Base-by-base conservation (phyloP, 2,797 vertebrate species). In the Enteromius thamalakanensis region DNA sequence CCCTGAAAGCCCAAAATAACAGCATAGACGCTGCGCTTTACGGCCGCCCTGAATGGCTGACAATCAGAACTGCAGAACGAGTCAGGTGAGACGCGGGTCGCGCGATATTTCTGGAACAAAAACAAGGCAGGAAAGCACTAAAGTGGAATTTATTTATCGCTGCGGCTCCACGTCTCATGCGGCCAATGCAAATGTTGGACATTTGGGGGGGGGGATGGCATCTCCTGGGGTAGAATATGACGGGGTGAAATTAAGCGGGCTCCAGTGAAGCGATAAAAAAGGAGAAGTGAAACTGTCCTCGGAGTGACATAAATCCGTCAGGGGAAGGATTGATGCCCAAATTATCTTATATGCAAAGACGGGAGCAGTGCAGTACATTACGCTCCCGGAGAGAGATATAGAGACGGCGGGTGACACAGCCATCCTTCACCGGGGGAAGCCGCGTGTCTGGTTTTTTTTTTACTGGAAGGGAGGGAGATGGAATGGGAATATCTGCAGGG, bases 271-370 rank as follows among this genome's bases (percentile, higher is more conserved):
- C 96, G 95, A 97, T 98, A 97, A 97, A 97, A 96, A 97, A 96
- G 95, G 96, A 96, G 98, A 98, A 97, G 96, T 98, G 96, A 97
- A 97, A 96, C 96, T 97, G 96, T 98, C 97, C 97, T 98, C 96
- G 91, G 97, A 98, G 97, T 98, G 97, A 97, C 97, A 98, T 98
- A 97, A 98, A 98, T 98, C 97, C 97, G 97, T 97, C 96, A 94
- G 94, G 89, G 91, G 92, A 93, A 96, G 95, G 96, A 98, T 98
- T 97, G 97, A 97, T 98, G 97, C 96, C 96, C 96, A 97, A 98
- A 98, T 98, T 97, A 99, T 98, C 97, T 97, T 98, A 97, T 98
- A 98, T 98, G 97, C 96, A 98, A 97, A 98, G 97, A 98, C 96
- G 96, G 96, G 96, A 96, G 96, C 96, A 95, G 95, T 91, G 95